Evolutionary conservation across 2,797 vertebrate genomes (phyloP).

Genomic region (Clarias fuscus): DNA sequence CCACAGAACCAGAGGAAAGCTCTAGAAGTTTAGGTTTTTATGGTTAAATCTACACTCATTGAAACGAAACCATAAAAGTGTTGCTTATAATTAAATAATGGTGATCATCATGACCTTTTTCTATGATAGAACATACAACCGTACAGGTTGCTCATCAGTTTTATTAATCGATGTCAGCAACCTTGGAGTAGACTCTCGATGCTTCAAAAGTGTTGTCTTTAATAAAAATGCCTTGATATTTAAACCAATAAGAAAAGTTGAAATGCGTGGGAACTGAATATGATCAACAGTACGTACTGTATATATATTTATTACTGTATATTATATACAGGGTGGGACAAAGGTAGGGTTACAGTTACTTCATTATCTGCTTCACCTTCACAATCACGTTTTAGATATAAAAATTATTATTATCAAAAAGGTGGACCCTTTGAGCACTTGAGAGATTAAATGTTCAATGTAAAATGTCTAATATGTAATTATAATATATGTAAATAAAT

Average conservation of each 20-base stretch:
- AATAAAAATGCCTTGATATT: background rate
- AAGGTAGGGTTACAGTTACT: too few relatives aligned
- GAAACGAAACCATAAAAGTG: background rate
- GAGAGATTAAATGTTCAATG: too few relatives aligned
- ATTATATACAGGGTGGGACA: background rate
- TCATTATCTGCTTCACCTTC: too few relatives aligned
- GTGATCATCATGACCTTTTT: background rate
- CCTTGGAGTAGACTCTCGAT: background rate
- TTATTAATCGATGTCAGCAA: background rate
- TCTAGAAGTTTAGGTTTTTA: background rate
- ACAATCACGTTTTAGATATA: too few relatives aligned
- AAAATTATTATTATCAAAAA: too few relatives aligned
- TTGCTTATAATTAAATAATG: background rate
- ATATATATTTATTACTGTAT: background rate
- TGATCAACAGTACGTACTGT: background rate
- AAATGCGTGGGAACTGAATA: background rate
- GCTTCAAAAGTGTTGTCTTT: background rate
- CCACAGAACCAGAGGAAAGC: background rate
- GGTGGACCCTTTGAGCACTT: too few relatives aligned
- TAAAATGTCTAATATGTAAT: too few relatives aligned
- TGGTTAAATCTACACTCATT: background rate
- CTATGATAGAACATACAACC: background rate
- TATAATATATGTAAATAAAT: too few relatives aligned
- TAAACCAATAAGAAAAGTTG: background rate
- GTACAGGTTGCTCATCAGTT: background rate